Evolutionary conservation across 1,140 invertebrate species (phyloP), one percentile per base, ranked within the genome.

Genomic region (Pseudomyrmex flavicornis): DNA sequence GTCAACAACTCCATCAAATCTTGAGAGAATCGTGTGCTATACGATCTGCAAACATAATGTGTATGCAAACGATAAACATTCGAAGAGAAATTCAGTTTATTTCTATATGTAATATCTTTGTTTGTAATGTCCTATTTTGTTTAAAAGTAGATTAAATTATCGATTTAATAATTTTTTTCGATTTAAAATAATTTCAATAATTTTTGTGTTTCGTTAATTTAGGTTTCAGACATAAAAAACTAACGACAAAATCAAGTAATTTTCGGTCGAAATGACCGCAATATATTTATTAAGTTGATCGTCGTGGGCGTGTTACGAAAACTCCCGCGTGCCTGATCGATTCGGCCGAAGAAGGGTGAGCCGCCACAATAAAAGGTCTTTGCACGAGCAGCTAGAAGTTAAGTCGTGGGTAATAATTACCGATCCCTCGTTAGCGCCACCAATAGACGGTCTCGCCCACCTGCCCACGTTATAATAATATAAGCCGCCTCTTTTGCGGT

Each of bases 401-500:
- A 88, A 92, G 90, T 89, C 89, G 85, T 89, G 89, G 87, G 85
- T 91, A 92, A 92, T 92, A 91, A 93, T 92, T 91, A 91, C 82
- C 75, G 90, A 88, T 87, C 84, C 82, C 87, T 89, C 85, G 90
- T 91, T 91, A 92, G 91, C 72, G 73, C 75, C 82, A 65, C 54
- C 75, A 88, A 91, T 90, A 86, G 87, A 88, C 83, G 86, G 85
- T 88, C 79, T 88, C 85, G 91, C 89, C 87, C 89, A 93, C 92
- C 92, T 92, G 92, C 89, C 87, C 85, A 85, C 87, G 89, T 92
- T 90, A 90, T 92, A 91, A 92, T 93, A 90, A 91, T 91, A 88
- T 90, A 91, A 92, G 89, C 88, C 89, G 89, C 88, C 91, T 93
- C 88, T 90, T 89, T 91, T 93, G 90, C 89, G 92, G 92, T 91